phyloP scores from a whole-genome alignment of 2,113 vertebrate species.

The Nycticryphes semicollaris region DNA sequence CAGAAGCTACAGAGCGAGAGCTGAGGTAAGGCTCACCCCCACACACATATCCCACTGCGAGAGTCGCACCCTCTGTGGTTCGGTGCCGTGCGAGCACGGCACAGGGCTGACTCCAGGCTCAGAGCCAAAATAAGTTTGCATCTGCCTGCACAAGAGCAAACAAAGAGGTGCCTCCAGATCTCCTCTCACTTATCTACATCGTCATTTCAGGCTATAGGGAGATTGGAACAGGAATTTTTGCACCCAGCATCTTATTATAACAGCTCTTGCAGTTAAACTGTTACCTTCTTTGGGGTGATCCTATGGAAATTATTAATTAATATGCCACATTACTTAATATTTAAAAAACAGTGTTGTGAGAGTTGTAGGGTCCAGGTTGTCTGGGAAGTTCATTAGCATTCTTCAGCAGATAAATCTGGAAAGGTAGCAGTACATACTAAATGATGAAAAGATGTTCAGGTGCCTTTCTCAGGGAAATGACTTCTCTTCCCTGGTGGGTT shows the following conservation, averaged over 20 bases:
- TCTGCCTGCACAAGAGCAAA: background rate
- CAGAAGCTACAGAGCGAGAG: background rate
- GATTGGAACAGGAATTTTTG: background rate
- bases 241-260: background rate
- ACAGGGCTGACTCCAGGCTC: background rate
- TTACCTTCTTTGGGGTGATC: background rate
- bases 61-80: background rate
- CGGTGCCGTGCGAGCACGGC: background rate
- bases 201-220: background rate
- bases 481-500: constrained; percentile 11
- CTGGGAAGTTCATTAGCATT: constrained; percentile 13
- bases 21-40: background rate
- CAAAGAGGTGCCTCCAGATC: background rate
- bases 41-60: background rate
- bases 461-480: constrained; percentile 27
- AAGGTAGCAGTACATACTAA: background rate
- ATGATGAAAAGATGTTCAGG: background rate
- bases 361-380: background rate
- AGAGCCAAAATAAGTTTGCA: background rate
- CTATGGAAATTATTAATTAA: background rate
- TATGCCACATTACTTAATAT: background rate
- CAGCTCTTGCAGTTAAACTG: background rate
- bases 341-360: background rate
- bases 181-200: background rate
- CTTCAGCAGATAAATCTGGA: constrained; percentile 1